Percentiles rank a stretch among this genome's conserved stretches.
Conservation (phyloP, 1,140 invertebrate genomes). For the Grapholita molesta region DNA sequence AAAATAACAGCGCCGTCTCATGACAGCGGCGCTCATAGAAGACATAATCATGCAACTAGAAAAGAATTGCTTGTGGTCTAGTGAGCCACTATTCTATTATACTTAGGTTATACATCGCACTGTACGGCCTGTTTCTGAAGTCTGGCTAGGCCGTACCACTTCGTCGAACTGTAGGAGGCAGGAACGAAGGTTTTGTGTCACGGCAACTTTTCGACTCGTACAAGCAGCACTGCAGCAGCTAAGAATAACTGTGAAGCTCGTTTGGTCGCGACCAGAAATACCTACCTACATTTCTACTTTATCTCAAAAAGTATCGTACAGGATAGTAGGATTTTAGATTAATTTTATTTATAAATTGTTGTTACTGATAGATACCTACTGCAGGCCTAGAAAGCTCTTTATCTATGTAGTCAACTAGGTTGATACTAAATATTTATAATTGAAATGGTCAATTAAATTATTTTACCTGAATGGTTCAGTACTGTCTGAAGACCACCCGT, state of each 20-base stretch:
- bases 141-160: background rate
- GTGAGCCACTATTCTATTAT: background rate
- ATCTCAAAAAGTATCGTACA: background rate
- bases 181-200: background rate
- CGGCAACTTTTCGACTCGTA: background rate
- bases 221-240: background rate
- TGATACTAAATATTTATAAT: background rate
- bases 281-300: background rate
- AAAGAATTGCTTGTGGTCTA: too few relatives aligned
- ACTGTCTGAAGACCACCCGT: background rate
- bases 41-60: too few relatives aligned
- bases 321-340: too few relatives aligned
- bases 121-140: background rate
- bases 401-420: background rate
- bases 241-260: background rate
- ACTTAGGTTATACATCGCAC: background rate
- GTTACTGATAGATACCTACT: too few relatives aligned
- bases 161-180: background rate
- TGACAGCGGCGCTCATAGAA: background rate
- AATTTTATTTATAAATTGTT: too few relatives aligned
- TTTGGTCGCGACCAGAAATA: background rate
- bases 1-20: background rate
- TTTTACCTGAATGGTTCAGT: background rate
- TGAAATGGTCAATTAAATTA: background rate
- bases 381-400: too few relatives aligned